Evolutionary conservation across 2,888 invertebrate species (phyloP).

Genomic region (Habrosyne pyritoides): DNA sequence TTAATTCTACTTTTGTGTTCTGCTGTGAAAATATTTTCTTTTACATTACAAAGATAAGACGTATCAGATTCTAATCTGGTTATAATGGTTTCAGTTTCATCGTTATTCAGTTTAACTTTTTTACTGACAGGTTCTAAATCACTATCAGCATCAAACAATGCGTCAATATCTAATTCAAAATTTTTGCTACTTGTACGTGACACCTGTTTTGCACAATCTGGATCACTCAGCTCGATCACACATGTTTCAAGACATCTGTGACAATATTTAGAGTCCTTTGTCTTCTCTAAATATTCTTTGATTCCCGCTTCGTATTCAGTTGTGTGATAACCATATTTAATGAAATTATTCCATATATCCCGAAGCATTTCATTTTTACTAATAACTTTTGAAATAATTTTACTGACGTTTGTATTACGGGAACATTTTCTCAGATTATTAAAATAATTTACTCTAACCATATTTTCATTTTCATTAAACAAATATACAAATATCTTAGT

Average conservation of each 20-base stretch:
- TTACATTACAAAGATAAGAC: constrained; percentile 43
- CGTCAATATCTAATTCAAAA: constrained; percentile 66
- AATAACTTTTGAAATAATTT: constrained; percentile 34
- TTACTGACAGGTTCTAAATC: constrained; percentile 61
- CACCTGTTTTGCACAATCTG: constrained; percentile 18
- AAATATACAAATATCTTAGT: constrained; percentile 39
- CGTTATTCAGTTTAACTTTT: constrained; percentile 52
- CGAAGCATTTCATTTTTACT: constrained; percentile 35
- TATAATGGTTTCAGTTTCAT: constrained; percentile 50
- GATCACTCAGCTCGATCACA: not conserved
- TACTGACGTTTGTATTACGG: constrained; percentile 34
- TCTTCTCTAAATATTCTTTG: constrained; percentile 30
- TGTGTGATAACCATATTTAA: constrained; percentile 16
- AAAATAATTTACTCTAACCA: constrained; percentile 42
- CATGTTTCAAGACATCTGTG: constrained; percentile 51
- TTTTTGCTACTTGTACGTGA: constrained; percentile 39
- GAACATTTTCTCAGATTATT: constrained; percentile 25
- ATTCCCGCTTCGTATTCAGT: constrained; percentile 16
- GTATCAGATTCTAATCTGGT: constrained; percentile 55
- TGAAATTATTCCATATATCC: constrained; percentile 36
- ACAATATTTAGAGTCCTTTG: constrained; percentile 28
- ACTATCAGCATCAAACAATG: constrained; percentile 49
- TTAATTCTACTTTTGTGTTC: constrained; percentile 53
- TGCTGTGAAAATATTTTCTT: constrained; percentile 46
- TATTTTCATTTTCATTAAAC: constrained; percentile 36